Evolutionary conservation across 1,140 invertebrate species (phyloP).

Genomic region (Cyphomyrmex costatus): DNA sequence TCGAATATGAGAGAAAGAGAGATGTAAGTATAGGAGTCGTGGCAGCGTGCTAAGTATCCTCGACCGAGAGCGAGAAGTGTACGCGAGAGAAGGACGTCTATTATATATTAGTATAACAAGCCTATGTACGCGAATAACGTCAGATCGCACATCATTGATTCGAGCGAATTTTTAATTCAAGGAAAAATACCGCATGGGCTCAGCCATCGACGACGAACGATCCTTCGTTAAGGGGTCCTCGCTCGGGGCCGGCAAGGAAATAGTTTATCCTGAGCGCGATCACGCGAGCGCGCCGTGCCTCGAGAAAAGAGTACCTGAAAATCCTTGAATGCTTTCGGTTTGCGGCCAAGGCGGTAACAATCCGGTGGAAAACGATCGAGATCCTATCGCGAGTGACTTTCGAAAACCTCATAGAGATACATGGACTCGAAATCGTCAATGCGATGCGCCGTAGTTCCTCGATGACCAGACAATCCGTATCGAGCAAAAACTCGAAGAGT

Average conservation of each 20-base stretch:
- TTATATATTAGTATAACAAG: constrained; percentile 4
- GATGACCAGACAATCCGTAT: neutral
- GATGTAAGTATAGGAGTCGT: constrained; percentile 57
- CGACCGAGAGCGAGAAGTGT: constrained; percentile 56
- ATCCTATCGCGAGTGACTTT: neutral
- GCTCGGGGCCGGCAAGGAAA: constrained; percentile 12
- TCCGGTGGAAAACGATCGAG: neutral
- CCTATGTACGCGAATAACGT: constrained; percentile 28
- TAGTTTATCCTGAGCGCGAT: constrained; percentile 29
- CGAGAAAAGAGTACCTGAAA: constrained; percentile 64
- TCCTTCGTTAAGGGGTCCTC: constrained; percentile 59
- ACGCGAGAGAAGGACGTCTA: neutral
- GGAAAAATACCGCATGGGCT: constrained; percentile 17
- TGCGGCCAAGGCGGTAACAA: constrained; percentile 13
- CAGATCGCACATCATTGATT: constrained; percentile 32
- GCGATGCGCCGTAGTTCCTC: constrained; percentile 2
- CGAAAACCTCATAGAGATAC: neutral
- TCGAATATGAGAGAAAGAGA: constrained; percentile 72
- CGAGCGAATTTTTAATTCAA: constrained; percentile 11
- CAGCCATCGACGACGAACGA: constrained; percentile 54
- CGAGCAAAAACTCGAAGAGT: neutral
- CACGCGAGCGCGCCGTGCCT: constrained; percentile 16
- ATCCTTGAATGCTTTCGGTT: constrained; percentile 40
- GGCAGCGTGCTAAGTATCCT: constrained; percentile 79
- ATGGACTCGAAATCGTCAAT: constrained; percentile 20